phyloP scores from a whole-genome alignment of 2,888 invertebrate genomes.

The Tenthredo scrophulariae region DNA sequence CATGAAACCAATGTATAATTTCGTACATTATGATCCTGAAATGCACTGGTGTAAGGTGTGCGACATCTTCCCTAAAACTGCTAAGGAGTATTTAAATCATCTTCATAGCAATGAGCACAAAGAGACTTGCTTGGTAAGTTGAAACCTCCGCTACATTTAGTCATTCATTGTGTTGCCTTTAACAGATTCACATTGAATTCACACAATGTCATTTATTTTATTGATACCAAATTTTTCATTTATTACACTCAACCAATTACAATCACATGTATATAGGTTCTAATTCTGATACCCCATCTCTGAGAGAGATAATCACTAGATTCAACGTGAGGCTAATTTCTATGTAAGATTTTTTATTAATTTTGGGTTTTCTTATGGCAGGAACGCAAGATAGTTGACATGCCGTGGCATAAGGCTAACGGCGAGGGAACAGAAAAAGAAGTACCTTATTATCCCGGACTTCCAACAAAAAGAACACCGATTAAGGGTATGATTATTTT shows the following conservation, averaged over 20 bases:
- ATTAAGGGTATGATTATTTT: slow-evolving; percentile 84
- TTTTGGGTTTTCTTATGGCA: slow-evolving; percentile 71
- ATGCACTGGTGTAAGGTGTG: slow-evolving; percentile 95
- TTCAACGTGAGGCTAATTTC: neutral
- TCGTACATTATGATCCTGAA: slow-evolving; percentile 93
- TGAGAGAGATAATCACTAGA: neutral
- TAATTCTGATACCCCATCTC: neutral
- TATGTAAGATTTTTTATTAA: slow-evolving; percentile 8
- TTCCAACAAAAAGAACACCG: slow-evolving; percentile 88
- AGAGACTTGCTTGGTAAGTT: slow-evolving; percentile 78
- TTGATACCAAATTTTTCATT: neutral
- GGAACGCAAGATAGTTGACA: slow-evolving; percentile 84
- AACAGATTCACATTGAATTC: slow-evolving; percentile 65
- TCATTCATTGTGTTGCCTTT: neutral
- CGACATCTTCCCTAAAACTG: slow-evolving; percentile 92
- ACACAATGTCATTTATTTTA: neutral
- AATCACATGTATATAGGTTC: neutral
- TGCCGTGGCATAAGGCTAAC: slow-evolving; percentile 87
- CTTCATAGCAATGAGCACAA: slow-evolving; percentile 89
- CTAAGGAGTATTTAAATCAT: slow-evolving; percentile 92
- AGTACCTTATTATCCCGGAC: slow-evolving; percentile 85
- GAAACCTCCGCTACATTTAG: slow-evolving; percentile 9
- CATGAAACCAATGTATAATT: slow-evolving; percentile 83
- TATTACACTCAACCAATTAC: neutral
- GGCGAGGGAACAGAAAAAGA: slow-evolving; percentile 82